These are phyloP conservation scores for Stenichneumon culpator DNA, from an alignment of 2,888 invertebrate species.

Conservation along the genomic window DNA sequence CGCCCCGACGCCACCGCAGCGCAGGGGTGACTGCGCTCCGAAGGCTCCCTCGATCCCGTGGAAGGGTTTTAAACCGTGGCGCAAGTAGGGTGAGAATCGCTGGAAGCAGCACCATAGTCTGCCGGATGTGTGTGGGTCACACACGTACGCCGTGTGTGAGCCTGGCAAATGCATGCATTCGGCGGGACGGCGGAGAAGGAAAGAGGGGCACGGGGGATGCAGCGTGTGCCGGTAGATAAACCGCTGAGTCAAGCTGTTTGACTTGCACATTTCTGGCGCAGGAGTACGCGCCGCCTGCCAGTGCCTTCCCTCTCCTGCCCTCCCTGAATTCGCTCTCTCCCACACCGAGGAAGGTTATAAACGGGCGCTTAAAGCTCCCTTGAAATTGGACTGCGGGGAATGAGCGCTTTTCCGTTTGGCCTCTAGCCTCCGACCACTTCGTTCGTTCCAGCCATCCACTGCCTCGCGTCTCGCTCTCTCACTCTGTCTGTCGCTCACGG, in stretches of 20 bases:
- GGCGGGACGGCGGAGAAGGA: constrained; percentile 45
- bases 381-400: constrained; percentile 81
- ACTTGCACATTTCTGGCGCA: constrained; percentile 83
- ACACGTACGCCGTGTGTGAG: constrained; percentile 72
- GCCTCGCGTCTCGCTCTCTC: neutral
- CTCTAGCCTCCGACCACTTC: constrained; percentile 66
- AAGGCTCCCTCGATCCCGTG: constrained; percentile 40
- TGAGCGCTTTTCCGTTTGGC: constrained; percentile 74
- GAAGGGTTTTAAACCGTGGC: constrained; percentile 60
- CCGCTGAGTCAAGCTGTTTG: constrained; percentile 83
- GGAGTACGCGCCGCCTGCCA: constrained; percentile 76
- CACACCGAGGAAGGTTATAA: constrained; percentile 78
- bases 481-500: constrained; percentile 1
- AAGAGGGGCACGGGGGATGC: constrained; percentile 57
- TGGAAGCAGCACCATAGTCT: constrained; percentile 53
- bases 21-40: constrained; percentile 54
- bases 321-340: constrained; percentile 21
- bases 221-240: constrained; percentile 79
- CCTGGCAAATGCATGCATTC: constrained; percentile 75
- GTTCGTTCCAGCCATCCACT: constrained; percentile 41
- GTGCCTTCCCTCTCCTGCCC: constrained; percentile 33
- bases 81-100: constrained; percentile 66
- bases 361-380: constrained; percentile 80
- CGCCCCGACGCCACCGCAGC: constrained; percentile 22
- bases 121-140: constrained; percentile 43